These are phyloP conservation scores for Steatocranus sp. DNA, from an alignment of 2,797 vertebrate species.

Conservation along the genomic window DNA sequence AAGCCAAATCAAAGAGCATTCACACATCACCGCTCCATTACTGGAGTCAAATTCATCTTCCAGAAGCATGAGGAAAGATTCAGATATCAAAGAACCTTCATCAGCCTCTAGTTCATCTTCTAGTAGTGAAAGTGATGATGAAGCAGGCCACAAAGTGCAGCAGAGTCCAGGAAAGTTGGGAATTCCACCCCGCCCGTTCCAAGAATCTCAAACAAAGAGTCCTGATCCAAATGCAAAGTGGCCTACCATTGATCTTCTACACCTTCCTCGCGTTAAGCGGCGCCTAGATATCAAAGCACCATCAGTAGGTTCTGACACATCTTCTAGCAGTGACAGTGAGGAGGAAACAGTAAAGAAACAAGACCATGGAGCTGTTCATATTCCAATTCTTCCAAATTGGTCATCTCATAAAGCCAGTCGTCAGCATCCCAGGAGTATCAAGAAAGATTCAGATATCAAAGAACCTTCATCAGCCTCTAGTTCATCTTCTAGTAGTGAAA, in stretches of 20 bases:
- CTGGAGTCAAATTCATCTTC: not conserved
- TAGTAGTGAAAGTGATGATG: too few relatives aligned
- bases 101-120: not conserved
- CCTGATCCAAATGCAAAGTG: not conserved
- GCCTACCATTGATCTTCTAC: not conserved
- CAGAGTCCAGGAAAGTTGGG: fast-evolving
- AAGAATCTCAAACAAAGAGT: fast-evolving
- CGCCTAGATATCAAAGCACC: not conserved
- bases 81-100: slow-evolving; percentile 13
- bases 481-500: not conserved
- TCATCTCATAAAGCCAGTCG: not conserved
- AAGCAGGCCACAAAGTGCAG: fast-evolving
- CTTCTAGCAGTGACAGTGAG: not conserved
- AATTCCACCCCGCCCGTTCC: fast-evolving
- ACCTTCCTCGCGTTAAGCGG: not conserved
- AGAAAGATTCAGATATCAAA: slow-evolving; percentile 7
- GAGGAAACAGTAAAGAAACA: not conserved
- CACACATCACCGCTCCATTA: not conserved
- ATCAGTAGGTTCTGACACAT: fast-evolving
- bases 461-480: not conserved
- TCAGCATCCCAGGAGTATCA: not conserved
- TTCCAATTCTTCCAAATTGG: fast-evolving
- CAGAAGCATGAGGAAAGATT: not conserved
- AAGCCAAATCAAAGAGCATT: not conserved
- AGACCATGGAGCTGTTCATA: fast-evolving